Percentiles rank a stretch among this genome's conserved stretches.
These are phyloP conservation scores for Aphodius granarius DNA, from an alignment of 2,888 invertebrate species.

Conservation along the genomic window DNA sequence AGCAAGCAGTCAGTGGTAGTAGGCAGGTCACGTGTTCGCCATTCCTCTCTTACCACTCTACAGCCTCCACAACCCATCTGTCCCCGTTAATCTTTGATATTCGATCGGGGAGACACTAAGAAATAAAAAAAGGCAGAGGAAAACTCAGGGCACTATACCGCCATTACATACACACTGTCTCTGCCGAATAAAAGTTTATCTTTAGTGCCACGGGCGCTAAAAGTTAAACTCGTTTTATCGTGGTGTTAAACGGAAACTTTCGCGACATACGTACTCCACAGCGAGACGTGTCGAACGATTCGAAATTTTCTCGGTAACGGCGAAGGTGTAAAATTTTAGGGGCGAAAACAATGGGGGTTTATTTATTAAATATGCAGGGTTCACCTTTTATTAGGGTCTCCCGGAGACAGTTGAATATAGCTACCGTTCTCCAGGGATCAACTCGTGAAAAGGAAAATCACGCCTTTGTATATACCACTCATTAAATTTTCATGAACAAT, in stretches of 20 bases:
- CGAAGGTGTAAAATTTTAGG: background rate
- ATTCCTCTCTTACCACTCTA: conserved; percentile 17
- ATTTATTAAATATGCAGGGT: background rate
- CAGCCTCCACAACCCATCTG: conserved; percentile 26
- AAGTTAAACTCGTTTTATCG: background rate
- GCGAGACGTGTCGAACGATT: background rate
- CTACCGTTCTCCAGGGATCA: background rate
- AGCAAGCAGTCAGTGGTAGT: background rate
- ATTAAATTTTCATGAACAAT: background rate
- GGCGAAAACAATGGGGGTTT: background rate
- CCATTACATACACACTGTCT: background rate
- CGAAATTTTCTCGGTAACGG: background rate
- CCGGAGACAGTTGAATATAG: background rate
- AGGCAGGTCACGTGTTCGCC: conserved; percentile 23
- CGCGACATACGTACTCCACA: background rate
- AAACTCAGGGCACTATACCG: background rate
- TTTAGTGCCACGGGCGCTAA: background rate
- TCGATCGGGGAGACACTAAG: conserved; percentile 38
- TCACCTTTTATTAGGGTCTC: background rate
- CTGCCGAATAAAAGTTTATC: background rate
- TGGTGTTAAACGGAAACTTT: background rate
- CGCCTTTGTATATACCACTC: background rate
- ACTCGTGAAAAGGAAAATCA: background rate
- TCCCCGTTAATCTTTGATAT: conserved; percentile 46
- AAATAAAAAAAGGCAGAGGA: background rate